Evolutionary conservation across 1,140 invertebrate genomes (phyloP), one percentile per base, ranked within the genome.

Genomic region (Harlomillsia oculata): DNA sequence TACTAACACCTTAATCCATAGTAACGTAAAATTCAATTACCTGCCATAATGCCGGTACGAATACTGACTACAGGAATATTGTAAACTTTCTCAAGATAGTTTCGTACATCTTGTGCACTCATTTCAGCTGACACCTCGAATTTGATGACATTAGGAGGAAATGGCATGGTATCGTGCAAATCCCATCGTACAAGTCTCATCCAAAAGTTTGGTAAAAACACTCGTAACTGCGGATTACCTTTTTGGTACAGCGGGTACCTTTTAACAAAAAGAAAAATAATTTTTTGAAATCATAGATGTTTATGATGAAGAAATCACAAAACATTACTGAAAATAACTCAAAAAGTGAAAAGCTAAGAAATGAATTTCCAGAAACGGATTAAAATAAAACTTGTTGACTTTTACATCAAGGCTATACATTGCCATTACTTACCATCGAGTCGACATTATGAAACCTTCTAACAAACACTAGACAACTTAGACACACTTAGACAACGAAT

Each of bases 21-120:
- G n/a, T n/a, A n/a, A n/a, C n/a, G n/a, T n/a, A n/a, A n/a, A n/a
- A n/a, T 28, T 44, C 18, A 2, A 16, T 75, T 77, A 61, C 87
- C 87, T 62, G 82, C 55, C 39, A 75, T 73, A 55, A 89, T 86
- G 59, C 77, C 76, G 1, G 83, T 88, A 39, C 78, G 73, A 0
- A 96, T 82, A 68, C 84, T 70, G 3, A 82, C 70, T 5, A 88
- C 81, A 3, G 79, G 76, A 1, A 97, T 72, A 60, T 89, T 83
- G 66, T 97, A 97, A 63, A 97, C 95, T 72, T 96, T 95, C 69
- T 93, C 83, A 51, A 97, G 73, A 73, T 97, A 97, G 74, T 93
- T 92, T 70, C 82, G 84, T 0, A 97, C 77, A 72, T 97, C 93
- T 60, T 76, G 67, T 72, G 78, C 82, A 13, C 87, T 93, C 81